These are phyloP conservation scores for Phocides pigmalion DNA, from an alignment of 1,140 invertebrate species.

Conservation along the genomic window DNA sequence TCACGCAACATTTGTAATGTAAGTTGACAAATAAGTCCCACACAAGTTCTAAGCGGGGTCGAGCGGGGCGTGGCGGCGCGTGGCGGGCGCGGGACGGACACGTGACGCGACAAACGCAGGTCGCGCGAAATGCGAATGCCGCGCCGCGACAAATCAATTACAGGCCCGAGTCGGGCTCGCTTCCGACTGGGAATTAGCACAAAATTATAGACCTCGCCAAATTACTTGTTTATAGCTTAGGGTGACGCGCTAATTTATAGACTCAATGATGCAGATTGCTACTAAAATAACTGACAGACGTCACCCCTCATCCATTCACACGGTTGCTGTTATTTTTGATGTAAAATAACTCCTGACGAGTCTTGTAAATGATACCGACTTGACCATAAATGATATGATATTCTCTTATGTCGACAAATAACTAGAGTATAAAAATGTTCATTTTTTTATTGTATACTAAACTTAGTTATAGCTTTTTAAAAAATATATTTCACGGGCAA, in stretches of 20 bases:
- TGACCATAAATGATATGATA: too few species aligned
- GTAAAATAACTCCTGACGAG: too few species aligned
- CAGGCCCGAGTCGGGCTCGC: constrained; percentile 59
- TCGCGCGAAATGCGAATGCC: constrained; percentile 25
- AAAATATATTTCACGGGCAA: too few species aligned
- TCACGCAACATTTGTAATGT: constrained; percentile 11
- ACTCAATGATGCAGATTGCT: constrained; percentile 40
- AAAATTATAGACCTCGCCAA: constrained; percentile 71
- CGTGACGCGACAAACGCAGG: constrained; percentile 46
- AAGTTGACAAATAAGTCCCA: constrained; percentile 26
- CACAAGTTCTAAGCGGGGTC: constrained; percentile 25
- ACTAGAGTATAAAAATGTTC: too few species aligned
- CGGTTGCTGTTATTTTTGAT: constrained; percentile 19
- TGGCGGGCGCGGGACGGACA: constrained; percentile 45
- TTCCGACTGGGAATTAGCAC: constrained; percentile 72
- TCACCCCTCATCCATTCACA: constrained; percentile 32
- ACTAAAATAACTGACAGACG: constrained; percentile 13
- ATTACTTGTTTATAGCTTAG: constrained; percentile 71
- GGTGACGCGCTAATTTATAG: constrained; percentile 68
- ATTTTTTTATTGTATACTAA: too few species aligned
- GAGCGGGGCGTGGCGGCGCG: constrained; percentile 53
- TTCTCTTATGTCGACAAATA: too few species aligned
- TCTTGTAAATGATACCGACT: too few species aligned
- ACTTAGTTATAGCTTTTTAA: too few species aligned
- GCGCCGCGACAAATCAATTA: constrained; percentile 78